These are phyloP conservation scores for Cheumatopsyche charites DNA, from an alignment of 1,140 invertebrate genomes.

Conservation along the genomic window DNA sequence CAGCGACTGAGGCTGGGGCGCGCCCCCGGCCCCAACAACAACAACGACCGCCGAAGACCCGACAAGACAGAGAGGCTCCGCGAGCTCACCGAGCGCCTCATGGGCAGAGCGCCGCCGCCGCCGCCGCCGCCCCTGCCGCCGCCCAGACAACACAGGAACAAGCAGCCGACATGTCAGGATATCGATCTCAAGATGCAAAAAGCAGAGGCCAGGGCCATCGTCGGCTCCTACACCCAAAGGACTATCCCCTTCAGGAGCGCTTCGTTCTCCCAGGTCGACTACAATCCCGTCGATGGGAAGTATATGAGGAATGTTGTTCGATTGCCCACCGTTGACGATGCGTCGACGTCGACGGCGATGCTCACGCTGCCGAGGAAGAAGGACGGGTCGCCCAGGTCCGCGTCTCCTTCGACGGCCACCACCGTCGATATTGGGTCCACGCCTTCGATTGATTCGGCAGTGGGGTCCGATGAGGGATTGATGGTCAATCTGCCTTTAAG, in stretches of 20 bases:
- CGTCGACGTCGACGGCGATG: slow-evolving; percentile 49
- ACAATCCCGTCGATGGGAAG: slow-evolving; percentile 59
- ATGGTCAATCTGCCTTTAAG: slow-evolving; percentile 53
- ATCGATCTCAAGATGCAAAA: slow-evolving; percentile 58
- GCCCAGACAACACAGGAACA: slow-evolving; percentile 53
- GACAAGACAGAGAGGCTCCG: slow-evolving; percentile 73
- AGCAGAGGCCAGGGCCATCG: slow-evolving; percentile 63
- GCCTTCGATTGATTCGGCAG: slow-evolving; percentile 66
- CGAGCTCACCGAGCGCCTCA: slow-evolving; percentile 77
- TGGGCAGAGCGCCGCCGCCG: slow-evolving; percentile 58
- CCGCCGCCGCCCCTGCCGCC: slow-evolving; percentile 51
- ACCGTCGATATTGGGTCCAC: slow-evolving; percentile 60
- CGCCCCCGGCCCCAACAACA: slow-evolving; percentile 55
- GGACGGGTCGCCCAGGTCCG: slow-evolving; percentile 35
- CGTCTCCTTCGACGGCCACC: slow-evolving; percentile 52
- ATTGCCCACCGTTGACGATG: slow-evolving; percentile 42
- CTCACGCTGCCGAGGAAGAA: slow-evolving; percentile 49
- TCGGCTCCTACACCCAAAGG: slow-evolving; percentile 65
- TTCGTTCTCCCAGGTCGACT: slow-evolving; percentile 84
- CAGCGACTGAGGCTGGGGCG: slow-evolving; percentile 71
- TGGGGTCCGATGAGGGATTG: slow-evolving; percentile 65
- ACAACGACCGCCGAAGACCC: slow-evolving; percentile 61
- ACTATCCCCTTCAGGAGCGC: slow-evolving; percentile 76
- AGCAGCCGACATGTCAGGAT: slow-evolving; percentile 52
- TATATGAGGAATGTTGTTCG: slow-evolving; percentile 53